phyloP scores from a whole-genome alignment of 2,797 vertebrate species.

The Cossypha heuglini region DNA sequence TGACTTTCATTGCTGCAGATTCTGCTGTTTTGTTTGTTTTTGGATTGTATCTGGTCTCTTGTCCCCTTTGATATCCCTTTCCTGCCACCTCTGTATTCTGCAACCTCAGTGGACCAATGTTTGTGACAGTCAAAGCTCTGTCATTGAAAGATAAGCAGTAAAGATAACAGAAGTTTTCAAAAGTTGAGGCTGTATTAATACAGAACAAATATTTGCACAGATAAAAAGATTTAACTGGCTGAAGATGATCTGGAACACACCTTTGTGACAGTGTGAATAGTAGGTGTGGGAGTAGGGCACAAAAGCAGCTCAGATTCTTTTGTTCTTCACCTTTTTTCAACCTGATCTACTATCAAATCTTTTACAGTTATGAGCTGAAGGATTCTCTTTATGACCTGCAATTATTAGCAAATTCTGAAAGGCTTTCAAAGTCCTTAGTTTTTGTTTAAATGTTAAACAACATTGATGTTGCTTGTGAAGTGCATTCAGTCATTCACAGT shows the following conservation, averaged over 20 bases:
- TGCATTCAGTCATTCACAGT: not conserved
- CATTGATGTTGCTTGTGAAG: not conserved
- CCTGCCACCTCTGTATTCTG: not conserved
- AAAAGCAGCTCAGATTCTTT: not conserved
- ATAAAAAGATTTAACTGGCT: not conserved
- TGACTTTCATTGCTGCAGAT: not conserved
- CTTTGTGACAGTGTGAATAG: not conserved
- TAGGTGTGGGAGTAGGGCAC: not conserved
- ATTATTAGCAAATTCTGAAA: not conserved
- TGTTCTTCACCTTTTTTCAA: not conserved
- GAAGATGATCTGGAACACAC: not conserved
- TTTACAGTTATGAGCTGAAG: not conserved
- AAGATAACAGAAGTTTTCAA: slow-evolving; percentile 8
- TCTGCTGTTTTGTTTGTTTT: not conserved
- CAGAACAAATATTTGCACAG: slow-evolving; percentile 19
- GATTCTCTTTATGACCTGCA: not conserved
- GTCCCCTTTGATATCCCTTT: not conserved
- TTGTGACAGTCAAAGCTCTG: not conserved
- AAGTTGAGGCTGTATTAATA: not conserved
- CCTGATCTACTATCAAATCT: not conserved
- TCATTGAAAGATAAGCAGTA: not conserved
- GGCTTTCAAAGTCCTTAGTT: not conserved
- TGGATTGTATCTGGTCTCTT: not conserved
- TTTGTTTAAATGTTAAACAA: not conserved
- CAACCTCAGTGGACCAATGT: not conserved